Percentiles rank a stretch among this genome's conserved stretches.
These are phyloP conservation scores for Ditylenchus weischeri DNA, from an alignment of 2,888 invertebrate species.

Conservation along the genomic window DNA sequence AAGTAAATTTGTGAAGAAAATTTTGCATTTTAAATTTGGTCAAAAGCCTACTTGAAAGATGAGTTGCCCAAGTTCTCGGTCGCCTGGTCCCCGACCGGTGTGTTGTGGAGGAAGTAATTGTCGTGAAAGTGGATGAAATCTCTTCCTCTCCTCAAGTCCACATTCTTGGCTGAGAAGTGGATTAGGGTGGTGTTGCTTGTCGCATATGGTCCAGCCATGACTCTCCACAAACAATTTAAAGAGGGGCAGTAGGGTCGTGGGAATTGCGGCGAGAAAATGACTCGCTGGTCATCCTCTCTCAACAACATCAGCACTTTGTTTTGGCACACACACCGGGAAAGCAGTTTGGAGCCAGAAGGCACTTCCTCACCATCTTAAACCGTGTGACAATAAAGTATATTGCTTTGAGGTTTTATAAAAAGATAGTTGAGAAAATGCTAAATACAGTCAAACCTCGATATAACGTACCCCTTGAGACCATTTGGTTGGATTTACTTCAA, in stretches of 20 bases:
- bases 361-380: no score
- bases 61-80: background rate
- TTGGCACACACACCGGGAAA: slow-evolving; percentile 19
- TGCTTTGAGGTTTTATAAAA: no score
- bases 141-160: slow-evolving; percentile 26
- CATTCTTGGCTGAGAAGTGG: slow-evolving; percentile 31
- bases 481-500: no score
- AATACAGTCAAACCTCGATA: no score
- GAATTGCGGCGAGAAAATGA: slow-evolving; percentile 33
- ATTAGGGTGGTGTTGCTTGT: slow-evolving; percentile 25
- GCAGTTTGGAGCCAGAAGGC: slow-evolving; percentile 1
- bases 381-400: no score
- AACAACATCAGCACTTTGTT: slow-evolving; percentile 23
- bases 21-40: background rate
- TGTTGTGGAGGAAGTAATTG: background rate
- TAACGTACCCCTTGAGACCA: no score
- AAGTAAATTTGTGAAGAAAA: background rate
- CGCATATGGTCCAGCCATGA: slow-evolving; percentile 12
- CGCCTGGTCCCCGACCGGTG: background rate
- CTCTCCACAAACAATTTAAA: slow-evolving; percentile 30
- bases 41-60: slow-evolving; percentile 11
- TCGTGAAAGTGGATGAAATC: slow-evolving; percentile 34
- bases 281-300: slow-evolving; percentile 25
- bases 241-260: slow-evolving; percentile 32
- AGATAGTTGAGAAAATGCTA: no score